phyloP scores from a whole-genome alignment of 2,888 invertebrate species.

The Nemoura dubitans region DNA sequence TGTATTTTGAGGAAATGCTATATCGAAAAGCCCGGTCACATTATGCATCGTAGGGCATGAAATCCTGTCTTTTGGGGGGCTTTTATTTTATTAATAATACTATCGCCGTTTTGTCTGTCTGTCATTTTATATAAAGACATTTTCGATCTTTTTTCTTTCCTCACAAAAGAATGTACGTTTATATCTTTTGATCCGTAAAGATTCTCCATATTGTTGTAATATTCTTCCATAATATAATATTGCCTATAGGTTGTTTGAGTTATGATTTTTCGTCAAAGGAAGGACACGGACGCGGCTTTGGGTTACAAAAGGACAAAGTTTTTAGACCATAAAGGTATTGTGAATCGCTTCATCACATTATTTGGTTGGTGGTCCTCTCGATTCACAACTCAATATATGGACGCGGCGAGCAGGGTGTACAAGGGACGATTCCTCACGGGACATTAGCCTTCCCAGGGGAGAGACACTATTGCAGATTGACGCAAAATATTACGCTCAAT shows the following conservation, averaged over 20 bases:
- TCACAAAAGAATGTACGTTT: slow-evolving; percentile 28
- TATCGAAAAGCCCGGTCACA: background rate
- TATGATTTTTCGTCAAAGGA: slow-evolving; percentile 36
- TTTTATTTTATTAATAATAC: slow-evolving; percentile 39
- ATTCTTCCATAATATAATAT: slow-evolving; percentile 37
- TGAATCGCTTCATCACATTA: slow-evolving; percentile 33
- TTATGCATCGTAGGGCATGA: background rate
- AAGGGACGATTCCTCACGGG: slow-evolving; percentile 43
- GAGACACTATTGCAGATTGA: slow-evolving; percentile 19
- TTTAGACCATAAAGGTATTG: slow-evolving; percentile 34
- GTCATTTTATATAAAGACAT: slow-evolving; percentile 33
- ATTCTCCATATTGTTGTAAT: slow-evolving; percentile 37
- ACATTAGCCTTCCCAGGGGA: slow-evolving; percentile 21
- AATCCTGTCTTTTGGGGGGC: slow-evolving; percentile 17
- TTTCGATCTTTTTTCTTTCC: background rate
- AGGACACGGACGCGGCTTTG: slow-evolving; percentile 15
- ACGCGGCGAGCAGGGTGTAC: background rate
- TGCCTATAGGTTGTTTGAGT: slow-evolving; percentile 37
- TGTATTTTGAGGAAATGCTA: background rate
- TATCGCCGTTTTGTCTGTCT: slow-evolving; percentile 29
- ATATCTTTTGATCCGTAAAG: slow-evolving; percentile 37
- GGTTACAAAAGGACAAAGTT: slow-evolving; percentile 38
- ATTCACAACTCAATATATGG: slow-evolving; percentile 44
- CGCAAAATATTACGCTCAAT: slow-evolving; percentile 16
- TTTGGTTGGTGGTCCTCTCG: slow-evolving; percentile 28